phyloP scores from a whole-genome alignment of 1,140 invertebrate genomes.

The Leptinotarsa lineolata region DNA sequence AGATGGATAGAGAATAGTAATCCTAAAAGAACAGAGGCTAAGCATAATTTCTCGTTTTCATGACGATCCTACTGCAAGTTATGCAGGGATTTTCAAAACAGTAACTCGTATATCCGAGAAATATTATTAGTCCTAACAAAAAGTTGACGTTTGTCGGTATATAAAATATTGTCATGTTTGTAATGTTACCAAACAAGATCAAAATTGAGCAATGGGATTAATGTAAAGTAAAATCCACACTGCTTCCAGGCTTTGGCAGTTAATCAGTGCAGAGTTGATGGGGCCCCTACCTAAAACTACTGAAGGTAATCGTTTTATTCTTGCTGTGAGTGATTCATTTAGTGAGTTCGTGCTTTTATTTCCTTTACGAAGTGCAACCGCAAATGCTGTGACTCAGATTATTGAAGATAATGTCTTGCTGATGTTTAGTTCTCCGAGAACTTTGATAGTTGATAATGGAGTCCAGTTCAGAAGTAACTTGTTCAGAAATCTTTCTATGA shows the following conservation, averaged over 20 bases:
- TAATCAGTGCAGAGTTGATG: conserved; percentile 15
- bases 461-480: conserved; percentile 17
- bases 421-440: conserved; percentile 33
- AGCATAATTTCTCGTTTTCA: conserved; percentile 9
- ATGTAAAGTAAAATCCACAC: conserved; percentile 31
- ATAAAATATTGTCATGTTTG: not conserved
- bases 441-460: conserved; percentile 24
- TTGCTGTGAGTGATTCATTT: conserved; percentile 32
- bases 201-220: not conserved
- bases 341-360: conserved; percentile 32
- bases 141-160: not conserved
- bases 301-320: conserved; percentile 18
- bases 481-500: conserved; percentile 21
- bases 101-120: not conserved
- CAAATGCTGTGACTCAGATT: conserved; percentile 28
- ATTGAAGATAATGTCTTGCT: conserved; percentile 31
- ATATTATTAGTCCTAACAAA: conserved; percentile 22
- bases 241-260: conserved; percentile 31
- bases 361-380: conserved; percentile 21
- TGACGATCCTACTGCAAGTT: conserved; percentile 18
- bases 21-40: conserved; percentile 13
- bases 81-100: conserved; percentile 29
- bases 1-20: too few species aligned
- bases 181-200: not conserved
- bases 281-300: conserved; percentile 37